These are phyloP conservation scores for Sinelater perroti DNA, from an alignment of 2,888 invertebrate genomes.

Conservation along the genomic window DNA sequence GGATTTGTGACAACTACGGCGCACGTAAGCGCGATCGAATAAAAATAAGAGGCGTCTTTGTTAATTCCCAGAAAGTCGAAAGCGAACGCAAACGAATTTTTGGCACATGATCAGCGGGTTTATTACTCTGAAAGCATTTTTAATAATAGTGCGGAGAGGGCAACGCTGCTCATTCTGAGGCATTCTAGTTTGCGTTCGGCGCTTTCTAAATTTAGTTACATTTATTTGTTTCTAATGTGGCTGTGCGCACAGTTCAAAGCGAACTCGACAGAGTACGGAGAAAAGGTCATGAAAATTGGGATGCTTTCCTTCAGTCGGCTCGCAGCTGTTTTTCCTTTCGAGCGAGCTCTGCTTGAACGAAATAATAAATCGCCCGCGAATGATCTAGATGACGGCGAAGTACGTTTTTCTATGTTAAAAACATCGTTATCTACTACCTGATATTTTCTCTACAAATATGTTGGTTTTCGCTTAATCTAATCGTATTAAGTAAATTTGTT, in stretches of 20 bases:
- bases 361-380: no score
- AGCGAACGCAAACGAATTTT: slow-evolving; percentile 7
- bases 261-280: slow-evolving; percentile 1
- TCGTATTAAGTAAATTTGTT: slow-evolving; percentile 6
- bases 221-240: slow-evolving; percentile 25
- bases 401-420: no score
- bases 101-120: not conserved
- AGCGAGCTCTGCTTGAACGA: no score
- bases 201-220: slow-evolving; percentile 26
- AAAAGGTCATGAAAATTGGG: no score
- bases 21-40: not conserved
- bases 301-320: no score
- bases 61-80: not conserved
- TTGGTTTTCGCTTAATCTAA: slow-evolving; percentile 6
- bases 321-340: no score
- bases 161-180: slow-evolving; percentile 28
- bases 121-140: slow-evolving; percentile 16
- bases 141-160: slow-evolving; percentile 24
- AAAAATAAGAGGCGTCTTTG: not conserved
- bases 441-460: slow-evolving; percentile 14
- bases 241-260: slow-evolving; percentile 21
- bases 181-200: slow-evolving; percentile 28
- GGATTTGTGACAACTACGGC: not conserved
- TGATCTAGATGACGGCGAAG: no score
- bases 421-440: no score